phyloP scores from a whole-genome alignment of 1,140 invertebrate species.

The Latrodectus geometricus region DNA sequence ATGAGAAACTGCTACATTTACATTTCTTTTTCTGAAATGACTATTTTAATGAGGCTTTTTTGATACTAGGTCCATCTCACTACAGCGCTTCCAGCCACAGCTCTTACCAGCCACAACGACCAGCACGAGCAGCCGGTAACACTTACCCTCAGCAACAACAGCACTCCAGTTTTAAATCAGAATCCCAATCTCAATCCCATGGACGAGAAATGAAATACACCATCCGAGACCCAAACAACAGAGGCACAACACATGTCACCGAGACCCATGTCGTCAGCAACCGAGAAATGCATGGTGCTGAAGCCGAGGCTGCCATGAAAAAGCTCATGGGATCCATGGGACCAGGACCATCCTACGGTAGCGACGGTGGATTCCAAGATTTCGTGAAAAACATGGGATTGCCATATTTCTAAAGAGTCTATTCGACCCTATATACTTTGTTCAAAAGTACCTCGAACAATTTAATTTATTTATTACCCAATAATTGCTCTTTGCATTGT shows the following conservation, averaged over 20 bases:
- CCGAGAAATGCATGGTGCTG: constrained; percentile 51
- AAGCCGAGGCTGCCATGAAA: constrained; percentile 61
- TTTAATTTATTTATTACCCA: constrained; percentile 44
- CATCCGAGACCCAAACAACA: constrained; percentile 45
- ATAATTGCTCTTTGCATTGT: neutral
- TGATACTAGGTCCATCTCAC: constrained; percentile 20
- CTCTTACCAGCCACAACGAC: constrained; percentile 28
- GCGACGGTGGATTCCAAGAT: constrained; percentile 28
- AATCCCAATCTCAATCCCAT: constrained; percentile 32
- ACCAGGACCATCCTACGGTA: neutral
- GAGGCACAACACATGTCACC: constrained; percentile 48
- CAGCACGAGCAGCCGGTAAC: neutral
- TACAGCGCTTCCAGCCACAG: constrained; percentile 10
- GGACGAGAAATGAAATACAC: constrained; percentile 59
- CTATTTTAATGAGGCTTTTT: neutral
- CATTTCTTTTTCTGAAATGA: no score
- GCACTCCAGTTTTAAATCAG: neutral
- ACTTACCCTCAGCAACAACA: constrained; percentile 22
- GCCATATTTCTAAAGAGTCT: constrained; percentile 18
- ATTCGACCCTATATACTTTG: neutral
- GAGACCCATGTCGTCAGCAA: constrained; percentile 56
- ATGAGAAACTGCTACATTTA: no score
- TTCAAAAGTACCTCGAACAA: constrained; percentile 18
- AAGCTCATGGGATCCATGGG: constrained; percentile 60
- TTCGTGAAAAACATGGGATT: constrained; percentile 49